These are phyloP conservation scores for Chionoecetes opilio DNA, from an alignment of 1,140 invertebrate genomes.

Conservation along the genomic window DNA sequence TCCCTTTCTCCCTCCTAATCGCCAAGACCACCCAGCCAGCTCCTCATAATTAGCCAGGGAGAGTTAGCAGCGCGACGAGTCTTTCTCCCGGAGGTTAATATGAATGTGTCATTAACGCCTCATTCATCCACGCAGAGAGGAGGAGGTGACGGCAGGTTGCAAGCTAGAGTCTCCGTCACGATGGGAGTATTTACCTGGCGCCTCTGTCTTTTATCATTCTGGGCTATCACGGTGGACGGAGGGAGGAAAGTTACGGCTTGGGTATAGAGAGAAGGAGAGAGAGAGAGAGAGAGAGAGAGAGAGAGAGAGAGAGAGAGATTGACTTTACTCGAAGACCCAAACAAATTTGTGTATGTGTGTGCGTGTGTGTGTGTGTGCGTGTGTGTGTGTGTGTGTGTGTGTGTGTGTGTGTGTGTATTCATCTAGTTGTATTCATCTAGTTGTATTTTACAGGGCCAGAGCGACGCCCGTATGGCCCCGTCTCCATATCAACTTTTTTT, in stretches of 20 bases:
- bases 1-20: neutral
- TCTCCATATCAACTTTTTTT: too few species aligned
- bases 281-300: neutral
- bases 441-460: too few species aligned
- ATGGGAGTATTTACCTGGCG: neutral
- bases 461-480: too few species aligned
- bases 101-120: constrained; percentile 28
- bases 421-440: too few species aligned
- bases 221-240: neutral
- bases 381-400: too few species aligned
- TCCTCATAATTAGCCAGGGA: constrained; percentile 8
- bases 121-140: neutral
- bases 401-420: too few species aligned
- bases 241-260: neutral
- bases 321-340: too few species aligned
- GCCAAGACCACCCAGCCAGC: neutral
- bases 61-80: constrained; percentile 5
- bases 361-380: constrained; percentile 8
- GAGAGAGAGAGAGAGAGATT: too few species aligned
- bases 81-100: neutral
- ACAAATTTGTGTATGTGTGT: neutral
- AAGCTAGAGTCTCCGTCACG: neutral
- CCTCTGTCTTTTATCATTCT: constrained; percentile 9
- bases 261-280: neutral
- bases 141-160: neutral